Percentiles rank a stretch among this genome's conserved stretches.
phyloP scores from a whole-genome alignment of 2,888 invertebrate species.

The Linyphia triangularis region DNA sequence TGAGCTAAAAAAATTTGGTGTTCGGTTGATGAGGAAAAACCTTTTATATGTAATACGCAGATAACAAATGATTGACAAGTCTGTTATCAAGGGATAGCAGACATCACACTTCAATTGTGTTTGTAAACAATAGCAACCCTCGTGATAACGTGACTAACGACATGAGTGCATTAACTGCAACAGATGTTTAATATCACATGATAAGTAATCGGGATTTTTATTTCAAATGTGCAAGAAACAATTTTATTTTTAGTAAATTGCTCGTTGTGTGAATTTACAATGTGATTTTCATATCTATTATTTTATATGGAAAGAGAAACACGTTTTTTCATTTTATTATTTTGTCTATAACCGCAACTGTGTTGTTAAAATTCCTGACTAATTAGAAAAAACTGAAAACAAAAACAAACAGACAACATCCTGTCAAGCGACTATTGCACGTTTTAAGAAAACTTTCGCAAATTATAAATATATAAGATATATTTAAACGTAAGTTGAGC shows the following conservation, averaged over 20 bases:
- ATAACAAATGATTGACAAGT: not conserved
- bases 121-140: conserved; percentile 9
- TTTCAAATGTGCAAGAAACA: not conserved
- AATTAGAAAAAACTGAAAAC: not conserved
- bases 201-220: not conserved
- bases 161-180: not conserved
- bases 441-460: not conserved
- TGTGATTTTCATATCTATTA: not conserved
- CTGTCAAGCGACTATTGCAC: not conserved
- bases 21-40: not conserved
- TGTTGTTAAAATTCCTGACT: not conserved
- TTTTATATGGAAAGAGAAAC: not conserved
- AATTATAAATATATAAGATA: not conserved
- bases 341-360: not conserved
- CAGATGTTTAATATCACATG: not conserved
- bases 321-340: not conserved
- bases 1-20: not conserved
- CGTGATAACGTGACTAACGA: not conserved
- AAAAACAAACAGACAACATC: not conserved
- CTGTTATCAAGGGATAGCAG: not conserved
- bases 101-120: not conserved
- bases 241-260: not conserved
- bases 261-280: not conserved
- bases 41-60: not conserved
- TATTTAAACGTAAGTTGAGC: not conserved